Evolutionary conservation across 1,140 invertebrate species (phyloP).

Genomic region (Melanaphis sacchari): DNA sequence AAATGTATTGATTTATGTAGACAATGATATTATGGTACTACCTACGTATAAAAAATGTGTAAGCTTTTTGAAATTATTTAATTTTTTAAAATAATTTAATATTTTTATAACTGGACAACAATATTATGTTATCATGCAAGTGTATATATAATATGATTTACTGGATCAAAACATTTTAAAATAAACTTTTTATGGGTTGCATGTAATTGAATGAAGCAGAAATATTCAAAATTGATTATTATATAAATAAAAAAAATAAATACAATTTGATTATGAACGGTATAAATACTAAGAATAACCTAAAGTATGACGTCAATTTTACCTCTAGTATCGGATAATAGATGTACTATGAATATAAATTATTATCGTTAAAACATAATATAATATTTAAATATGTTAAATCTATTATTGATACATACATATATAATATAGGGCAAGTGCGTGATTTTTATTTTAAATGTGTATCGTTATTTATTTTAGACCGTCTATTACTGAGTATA

Average conservation of each 20-base stretch:
- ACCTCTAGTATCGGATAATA: not conserved
- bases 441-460: not conserved
- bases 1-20: not conserved
- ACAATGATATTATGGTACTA: not conserved
- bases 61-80: not conserved
- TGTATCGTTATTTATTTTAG: not conserved
- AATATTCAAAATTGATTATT: not conserved
- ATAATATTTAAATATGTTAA: not conserved
- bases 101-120: not conserved
- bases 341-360: not conserved
- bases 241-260: not conserved
- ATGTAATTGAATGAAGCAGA: not conserved
- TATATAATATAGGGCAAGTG: not conserved
- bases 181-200: not conserved
- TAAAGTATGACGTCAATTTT: not conserved
- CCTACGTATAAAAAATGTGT: not conserved
- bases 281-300: not conserved
- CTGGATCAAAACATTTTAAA: not conserved
- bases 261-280: not conserved
- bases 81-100: not conserved
- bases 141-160: not conserved
- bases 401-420: not conserved
- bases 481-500: not conserved
- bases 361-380: not conserved
- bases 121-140: no score